Evolutionary conservation across 2,888 invertebrate genomes (phyloP).

Genomic region (Azorinus chamasolen): DNA sequence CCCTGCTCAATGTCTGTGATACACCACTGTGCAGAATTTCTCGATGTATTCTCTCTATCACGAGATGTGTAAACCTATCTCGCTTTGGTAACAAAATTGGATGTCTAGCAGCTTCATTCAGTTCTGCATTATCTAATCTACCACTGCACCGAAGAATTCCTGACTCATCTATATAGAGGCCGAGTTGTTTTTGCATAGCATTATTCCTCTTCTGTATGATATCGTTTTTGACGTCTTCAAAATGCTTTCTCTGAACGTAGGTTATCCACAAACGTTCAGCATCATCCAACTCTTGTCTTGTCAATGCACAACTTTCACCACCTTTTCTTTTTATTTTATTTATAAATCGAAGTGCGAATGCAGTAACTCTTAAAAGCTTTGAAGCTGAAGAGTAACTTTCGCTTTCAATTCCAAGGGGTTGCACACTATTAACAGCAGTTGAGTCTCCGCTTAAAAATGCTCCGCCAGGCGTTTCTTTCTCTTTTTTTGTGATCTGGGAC

Average conservation of each 20-base stretch:
- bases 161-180: conserved; percentile 17
- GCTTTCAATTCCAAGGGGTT: conserved; percentile 26
- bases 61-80: conserved; percentile 31
- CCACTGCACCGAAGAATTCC: conserved; percentile 40
- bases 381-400: conserved; percentile 19
- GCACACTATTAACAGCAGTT: neutral
- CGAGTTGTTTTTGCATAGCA: conserved; percentile 25
- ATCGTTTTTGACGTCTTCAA: neutral
- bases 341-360: conserved; percentile 15
- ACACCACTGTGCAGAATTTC: conserved; percentile 41
- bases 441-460: neutral
- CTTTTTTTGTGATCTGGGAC: neutral
- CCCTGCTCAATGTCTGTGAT: conserved; percentile 33
- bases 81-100: conserved; percentile 44
- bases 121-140: conserved; percentile 31
- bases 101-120: conserved; percentile 23
- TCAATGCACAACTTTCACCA: neutral
- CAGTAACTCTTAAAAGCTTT: conserved; percentile 36
- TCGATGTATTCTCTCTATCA: conserved; percentile 44
- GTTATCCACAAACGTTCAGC: conserved; percentile 36
- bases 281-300: conserved; percentile 17
- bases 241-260: conserved; percentile 14
- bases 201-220: too few species aligned
- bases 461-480: neutral
- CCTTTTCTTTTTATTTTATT: conserved; percentile 8